A percentile compares a stretch with the other conserved stretches of the same genome.
These are phyloP conservation scores for Brienomyrus brachyistius DNA, from an alignment of 2,113 vertebrate species.

Conservation along the genomic window DNA sequence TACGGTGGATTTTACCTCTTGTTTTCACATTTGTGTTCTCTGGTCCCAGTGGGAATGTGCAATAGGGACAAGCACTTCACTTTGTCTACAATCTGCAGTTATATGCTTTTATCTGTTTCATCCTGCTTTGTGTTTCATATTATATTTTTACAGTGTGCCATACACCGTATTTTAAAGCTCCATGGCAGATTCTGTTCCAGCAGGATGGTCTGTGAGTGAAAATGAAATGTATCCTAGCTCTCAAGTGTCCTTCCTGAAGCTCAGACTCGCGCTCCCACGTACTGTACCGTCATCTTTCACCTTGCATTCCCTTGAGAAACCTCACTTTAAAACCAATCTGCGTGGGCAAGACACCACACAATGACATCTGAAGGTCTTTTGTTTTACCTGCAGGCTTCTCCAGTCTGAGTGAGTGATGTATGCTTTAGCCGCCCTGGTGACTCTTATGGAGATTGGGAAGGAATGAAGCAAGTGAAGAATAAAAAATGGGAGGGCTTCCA, in stretches of 20 bases:
- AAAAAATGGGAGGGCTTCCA: conserved; percentile 25
- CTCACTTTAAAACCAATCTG: conserved; percentile 43
- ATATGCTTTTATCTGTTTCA: conserved; percentile 4
- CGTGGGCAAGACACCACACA: conserved; percentile 60
- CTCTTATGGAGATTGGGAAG: conserved; percentile 55
- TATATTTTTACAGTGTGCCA: background rate
- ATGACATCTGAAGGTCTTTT: conserved; percentile 76
- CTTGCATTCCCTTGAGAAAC: conserved; percentile 63
- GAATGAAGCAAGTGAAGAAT: conserved; percentile 31
- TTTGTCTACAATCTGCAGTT: background rate
- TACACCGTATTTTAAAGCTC: background rate
- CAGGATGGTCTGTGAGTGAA: background rate
- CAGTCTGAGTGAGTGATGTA: conserved; percentile 63
- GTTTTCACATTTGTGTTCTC: conserved; percentile 7
- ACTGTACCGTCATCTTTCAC: conserved; percentile 49
- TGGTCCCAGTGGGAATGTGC: conserved; percentile 7
- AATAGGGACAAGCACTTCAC: background rate
- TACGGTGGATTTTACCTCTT: background rate
- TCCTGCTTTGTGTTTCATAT: background rate
- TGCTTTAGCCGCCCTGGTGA: conserved; percentile 46
- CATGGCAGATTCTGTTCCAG: background rate
- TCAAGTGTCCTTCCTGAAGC: background rate
- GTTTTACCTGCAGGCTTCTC: conserved; percentile 55
- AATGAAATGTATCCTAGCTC: background rate
- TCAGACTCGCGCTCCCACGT: background rate